A percentile compares a stretch with the other conserved stretches of the same genome.
These are phyloP conservation scores for Montipora efflorescens DNA, from an alignment of 64 coral and sea anemone genomes.

Conservation along the genomic window DNA sequence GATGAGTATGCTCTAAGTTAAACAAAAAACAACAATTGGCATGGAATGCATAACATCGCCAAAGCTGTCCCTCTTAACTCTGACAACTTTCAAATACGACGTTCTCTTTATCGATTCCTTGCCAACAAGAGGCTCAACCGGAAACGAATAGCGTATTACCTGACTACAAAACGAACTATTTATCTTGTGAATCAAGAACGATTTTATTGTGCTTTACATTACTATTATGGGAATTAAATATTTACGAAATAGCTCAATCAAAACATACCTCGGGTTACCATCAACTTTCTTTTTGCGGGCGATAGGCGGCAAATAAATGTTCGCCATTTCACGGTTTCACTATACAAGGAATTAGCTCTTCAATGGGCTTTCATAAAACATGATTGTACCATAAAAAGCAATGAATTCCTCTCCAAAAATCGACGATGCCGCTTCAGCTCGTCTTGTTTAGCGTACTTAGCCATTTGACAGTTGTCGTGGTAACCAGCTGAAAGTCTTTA, in stretches of 20 bases:
- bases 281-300: constrained; percentile 98
- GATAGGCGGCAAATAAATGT: constrained; percentile 98
- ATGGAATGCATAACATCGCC: neutral
- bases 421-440: neutral
- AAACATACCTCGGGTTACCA: constrained; percentile 80
- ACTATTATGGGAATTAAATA: neutral
- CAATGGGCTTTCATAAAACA: neutral
- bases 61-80: neutral
- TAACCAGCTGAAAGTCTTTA: constrained; percentile 4
- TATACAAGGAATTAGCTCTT: neutral
- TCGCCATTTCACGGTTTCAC: constrained; percentile 60
- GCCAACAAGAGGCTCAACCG: neutral
- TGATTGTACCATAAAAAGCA: neutral
- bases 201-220: neutral
- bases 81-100: neutral
- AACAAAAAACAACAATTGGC: neutral
- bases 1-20: neutral
- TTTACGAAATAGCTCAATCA: neutral
- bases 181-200: constrained; percentile 7
- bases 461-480: neutral
- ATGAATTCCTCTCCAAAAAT: neutral
- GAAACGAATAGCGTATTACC: constrained; percentile 6
- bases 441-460: neutral
- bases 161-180: constrained; percentile 44
- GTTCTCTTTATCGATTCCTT: neutral